These are phyloP conservation scores for Cephus rjabovi DNA, from an alignment of 2,888 invertebrate species.

Conservation along the genomic window DNA sequence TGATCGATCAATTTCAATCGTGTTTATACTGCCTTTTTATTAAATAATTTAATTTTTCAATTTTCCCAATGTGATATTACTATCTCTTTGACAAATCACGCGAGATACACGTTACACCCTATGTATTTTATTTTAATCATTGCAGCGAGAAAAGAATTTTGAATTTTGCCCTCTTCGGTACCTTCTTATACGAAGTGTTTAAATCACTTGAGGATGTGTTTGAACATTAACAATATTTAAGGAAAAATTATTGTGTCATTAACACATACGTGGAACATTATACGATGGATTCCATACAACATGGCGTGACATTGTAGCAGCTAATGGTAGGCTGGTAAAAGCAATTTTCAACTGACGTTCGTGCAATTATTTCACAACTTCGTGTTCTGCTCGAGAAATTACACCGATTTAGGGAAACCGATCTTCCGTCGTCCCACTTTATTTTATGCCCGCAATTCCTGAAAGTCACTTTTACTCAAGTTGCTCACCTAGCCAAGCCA, in stretches of 20 bases:
- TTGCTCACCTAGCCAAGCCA: background rate
- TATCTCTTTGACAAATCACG: background rate
- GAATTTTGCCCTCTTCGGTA: no score
- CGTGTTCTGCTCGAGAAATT: background rate
- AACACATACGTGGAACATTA: background rate
- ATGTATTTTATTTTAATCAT: background rate
- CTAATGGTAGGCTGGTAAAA: background rate
- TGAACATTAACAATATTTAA: background rate
- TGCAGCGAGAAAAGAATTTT: no score
- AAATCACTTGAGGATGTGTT: background rate
- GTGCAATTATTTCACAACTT: constrained; percentile 29
- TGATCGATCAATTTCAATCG: background rate
- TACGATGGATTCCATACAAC: constrained; percentile 19
- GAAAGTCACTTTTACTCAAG: background rate
- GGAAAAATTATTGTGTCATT: background rate
- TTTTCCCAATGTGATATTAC: no score
- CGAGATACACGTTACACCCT: background rate
- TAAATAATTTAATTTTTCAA: background rate
- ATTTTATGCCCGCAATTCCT: no score
- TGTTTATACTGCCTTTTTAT: background rate
- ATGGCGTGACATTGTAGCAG: constrained; percentile 22
- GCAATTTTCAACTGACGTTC: constrained; percentile 26
- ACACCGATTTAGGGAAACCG: background rate
- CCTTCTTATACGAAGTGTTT: no score
- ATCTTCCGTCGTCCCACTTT: background rate